phyloP scores from a whole-genome alignment of 2,113 vertebrate species.

The Gallinago media region DNA sequence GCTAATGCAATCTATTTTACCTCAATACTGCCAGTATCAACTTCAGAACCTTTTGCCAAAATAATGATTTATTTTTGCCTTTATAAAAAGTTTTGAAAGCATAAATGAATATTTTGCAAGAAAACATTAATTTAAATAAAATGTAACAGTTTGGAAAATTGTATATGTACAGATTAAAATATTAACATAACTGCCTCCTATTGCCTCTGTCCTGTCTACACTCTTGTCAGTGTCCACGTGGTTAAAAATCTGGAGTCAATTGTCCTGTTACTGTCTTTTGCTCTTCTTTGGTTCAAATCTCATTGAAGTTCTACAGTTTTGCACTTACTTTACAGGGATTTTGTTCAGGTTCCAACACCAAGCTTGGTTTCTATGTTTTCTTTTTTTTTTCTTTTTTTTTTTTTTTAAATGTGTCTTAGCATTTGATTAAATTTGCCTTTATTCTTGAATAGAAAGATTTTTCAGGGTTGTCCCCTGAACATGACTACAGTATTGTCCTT shows the following conservation, averaged over 20 bases:
- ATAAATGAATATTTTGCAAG: constrained; percentile 87
- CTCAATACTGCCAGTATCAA: constrained; percentile 89
- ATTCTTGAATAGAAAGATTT: neutral
- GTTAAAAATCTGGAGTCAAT: neutral
- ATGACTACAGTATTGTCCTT: neutral
- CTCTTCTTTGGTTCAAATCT: neutral
- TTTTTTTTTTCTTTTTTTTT: neutral
- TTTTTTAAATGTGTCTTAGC: neutral
- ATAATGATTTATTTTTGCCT: constrained; percentile 93
- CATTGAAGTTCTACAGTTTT: neutral
- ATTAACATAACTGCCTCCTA: constrained; percentile 77
- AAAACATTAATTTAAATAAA: constrained; percentile 85
- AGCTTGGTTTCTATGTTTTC: neutral
- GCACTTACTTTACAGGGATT: neutral
- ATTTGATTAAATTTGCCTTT: neutral
- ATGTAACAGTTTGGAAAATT: constrained; percentile 81
- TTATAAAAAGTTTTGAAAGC: constrained; percentile 79
- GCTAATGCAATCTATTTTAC: constrained; percentile 84
- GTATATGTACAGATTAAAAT: constrained; percentile 89
- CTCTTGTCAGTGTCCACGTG: neutral
- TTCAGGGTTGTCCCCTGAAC: neutral
- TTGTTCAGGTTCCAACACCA: neutral
- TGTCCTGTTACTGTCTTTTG: neutral
- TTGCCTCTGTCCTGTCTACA: neutral
- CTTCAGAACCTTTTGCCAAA: constrained; percentile 91